Evolutionary conservation across 2,888 invertebrate genomes (phyloP).

Genomic region (Polyommatus icarus): DNA sequence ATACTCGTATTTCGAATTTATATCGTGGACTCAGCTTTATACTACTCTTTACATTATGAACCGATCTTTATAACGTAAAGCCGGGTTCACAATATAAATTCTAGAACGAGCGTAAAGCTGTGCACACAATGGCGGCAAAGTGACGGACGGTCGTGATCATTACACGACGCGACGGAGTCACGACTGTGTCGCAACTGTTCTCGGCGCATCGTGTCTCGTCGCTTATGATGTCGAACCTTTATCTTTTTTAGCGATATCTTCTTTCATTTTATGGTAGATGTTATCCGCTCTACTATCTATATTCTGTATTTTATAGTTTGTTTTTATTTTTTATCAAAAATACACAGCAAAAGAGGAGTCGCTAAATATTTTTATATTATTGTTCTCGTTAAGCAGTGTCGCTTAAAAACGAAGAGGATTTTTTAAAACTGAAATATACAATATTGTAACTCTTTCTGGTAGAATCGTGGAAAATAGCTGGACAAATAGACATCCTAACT

Average conservation of each 20-base stretch:
- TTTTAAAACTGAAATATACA: too few relatives aligned
- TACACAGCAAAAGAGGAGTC: neutral
- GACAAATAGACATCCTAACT: neutral
- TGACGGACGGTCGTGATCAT: conserved; percentile 44
- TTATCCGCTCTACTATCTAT: neutral
- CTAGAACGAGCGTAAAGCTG: conserved; percentile 33
- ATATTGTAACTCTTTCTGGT: neutral
- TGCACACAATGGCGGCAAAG: conserved; percentile 38
- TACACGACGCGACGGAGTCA: conserved; percentile 63
- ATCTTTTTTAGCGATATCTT: conserved; percentile 10
- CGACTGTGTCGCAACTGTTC: conserved; percentile 65
- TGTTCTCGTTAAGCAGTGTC: too few relatives aligned
- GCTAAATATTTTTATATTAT: too few relatives aligned
- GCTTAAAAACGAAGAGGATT: too few relatives aligned
- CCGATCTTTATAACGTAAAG: neutral
- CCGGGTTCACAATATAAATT: conserved; percentile 3
- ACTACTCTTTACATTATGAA: neutral
- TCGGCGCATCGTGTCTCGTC: conserved; percentile 48
- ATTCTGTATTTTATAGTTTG: neutral
- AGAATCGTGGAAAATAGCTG: neutral
- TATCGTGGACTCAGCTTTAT: neutral
- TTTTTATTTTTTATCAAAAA: neutral
- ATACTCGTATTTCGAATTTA: neutral
- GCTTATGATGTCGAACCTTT: conserved; percentile 20
- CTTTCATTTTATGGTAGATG: neutral